Conservation (phyloP, 2,888 invertebrate genomes). For the Hymenopus coronatus region DNA sequence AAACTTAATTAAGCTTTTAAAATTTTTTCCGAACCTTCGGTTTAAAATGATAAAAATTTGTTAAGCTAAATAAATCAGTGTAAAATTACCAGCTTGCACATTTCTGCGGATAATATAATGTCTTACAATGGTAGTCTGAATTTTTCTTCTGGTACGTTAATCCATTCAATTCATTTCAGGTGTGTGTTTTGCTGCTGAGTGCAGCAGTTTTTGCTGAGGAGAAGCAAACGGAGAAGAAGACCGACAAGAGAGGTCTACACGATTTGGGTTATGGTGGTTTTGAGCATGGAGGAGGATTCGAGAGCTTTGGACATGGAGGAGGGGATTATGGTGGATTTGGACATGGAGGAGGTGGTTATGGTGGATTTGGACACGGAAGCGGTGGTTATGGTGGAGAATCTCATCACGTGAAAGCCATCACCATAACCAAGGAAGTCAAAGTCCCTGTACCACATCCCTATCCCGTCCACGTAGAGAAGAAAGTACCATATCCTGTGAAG, state of each 20-base stretch:
- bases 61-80: too few relatives aligned
- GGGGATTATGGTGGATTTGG: neutral
- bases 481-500: neutral
- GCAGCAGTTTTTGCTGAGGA: neutral
- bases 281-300: neutral
- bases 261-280: neutral
- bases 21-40: too few relatives aligned
- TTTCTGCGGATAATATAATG: too few relatives aligned
- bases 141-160: too few relatives aligned
- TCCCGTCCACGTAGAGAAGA: neutral
- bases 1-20: too few relatives aligned
- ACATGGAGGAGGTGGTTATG: neutral
- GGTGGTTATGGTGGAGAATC: neutral
- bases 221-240: slow-evolving; percentile 1
- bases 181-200: neutral
- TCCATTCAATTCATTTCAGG: neutral
- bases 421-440: neutral
- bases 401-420: neutral
- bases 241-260: neutral
- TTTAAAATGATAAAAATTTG: too few relatives aligned
- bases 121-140: rapidly evolving
- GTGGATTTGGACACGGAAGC: neutral
- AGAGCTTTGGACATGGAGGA: neutral
- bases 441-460: neutral
- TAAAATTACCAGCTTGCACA: too few relatives aligned